Evolutionary conservation across 2,888 invertebrate genomes (phyloP).

Genomic region (Gymnocheta viridis): DNA sequence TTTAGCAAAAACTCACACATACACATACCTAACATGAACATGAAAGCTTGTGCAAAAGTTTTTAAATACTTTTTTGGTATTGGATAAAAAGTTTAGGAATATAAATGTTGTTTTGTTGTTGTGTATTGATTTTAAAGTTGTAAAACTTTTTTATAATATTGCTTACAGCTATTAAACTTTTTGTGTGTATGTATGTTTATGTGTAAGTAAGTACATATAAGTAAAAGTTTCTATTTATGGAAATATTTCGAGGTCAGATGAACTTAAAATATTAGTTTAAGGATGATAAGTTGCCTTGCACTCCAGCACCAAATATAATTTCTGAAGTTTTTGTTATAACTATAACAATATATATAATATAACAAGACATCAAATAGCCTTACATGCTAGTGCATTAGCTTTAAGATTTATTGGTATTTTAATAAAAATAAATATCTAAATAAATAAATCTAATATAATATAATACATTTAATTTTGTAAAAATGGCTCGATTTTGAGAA

Average conservation of each 20-base stretch:
- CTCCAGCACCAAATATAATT: no score
- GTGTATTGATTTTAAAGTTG: slow-evolving; percentile 52
- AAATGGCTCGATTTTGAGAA: no score
- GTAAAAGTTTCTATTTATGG: not conserved
- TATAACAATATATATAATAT: no score
- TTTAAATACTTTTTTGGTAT: not conserved
- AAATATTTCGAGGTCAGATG: slow-evolving; percentile 27
- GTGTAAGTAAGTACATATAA: no score
- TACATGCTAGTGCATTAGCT: no score
- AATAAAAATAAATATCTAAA: no score
- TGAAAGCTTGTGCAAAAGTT: not conserved
- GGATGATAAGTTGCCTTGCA: no score
- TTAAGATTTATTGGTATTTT: no score
- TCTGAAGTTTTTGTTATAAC: no score
- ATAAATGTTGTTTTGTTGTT: slow-evolving; percentile 21
- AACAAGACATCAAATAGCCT: no score
- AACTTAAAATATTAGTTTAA: not conserved
- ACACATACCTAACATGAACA: not conserved
- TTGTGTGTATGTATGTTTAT: not conserved
- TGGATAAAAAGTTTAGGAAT: not conserved
- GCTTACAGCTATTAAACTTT: slow-evolving; percentile 16
- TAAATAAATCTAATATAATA: no score
- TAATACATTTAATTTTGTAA: no score
- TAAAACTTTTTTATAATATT: slow-evolving; percentile 12
- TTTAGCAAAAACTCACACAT: not conserved